Evolutionary conservation across 2,888 invertebrate species (phyloP), one percentile per base, ranked within the genome.

Genomic region (Maniola hyperantus): DNA sequence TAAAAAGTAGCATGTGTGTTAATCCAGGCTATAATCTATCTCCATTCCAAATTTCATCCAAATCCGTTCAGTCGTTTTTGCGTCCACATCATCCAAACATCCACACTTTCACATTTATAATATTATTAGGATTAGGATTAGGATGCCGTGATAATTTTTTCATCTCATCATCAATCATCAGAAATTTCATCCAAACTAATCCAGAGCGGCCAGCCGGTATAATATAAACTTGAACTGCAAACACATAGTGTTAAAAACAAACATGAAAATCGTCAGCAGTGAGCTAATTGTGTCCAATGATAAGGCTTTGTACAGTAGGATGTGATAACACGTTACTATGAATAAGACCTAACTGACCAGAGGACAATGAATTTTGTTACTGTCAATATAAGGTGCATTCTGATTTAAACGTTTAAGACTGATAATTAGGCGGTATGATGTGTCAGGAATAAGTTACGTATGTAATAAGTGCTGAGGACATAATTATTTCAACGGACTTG

Each of bases 251-350:
- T 55, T 65, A 60, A 39, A 26, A 53, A 54, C 59, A 59, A 54
- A 60, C 39, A 59, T 65, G 42, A 54, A 65, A 65, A 60, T 59
- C 53, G 65, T 34, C 65, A 44, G 51, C 59, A 59, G 63, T 58
- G 36, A 53, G 46, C 67, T 67, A 67, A 67, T 59, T 64, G 67
- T 63, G 63, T 59, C 59, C 58, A 46, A 44, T 54, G 59, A 67
- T 67, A 67, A 67, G 59, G 63, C 48, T 65, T 48, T 60, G 36
- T 60, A 36, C 65, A 51, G 64, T 51, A 58, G 65, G 54, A 60
- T 65, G 60, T 65, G 65, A 65, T 65, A 65, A 63, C 55, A 55
- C 54, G 46, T 54, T 53, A 26, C 36, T 39, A 42, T 57, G 57
- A 57, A 15, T 6, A 57, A 18, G 11, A 20, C 2, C 11, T 33